Percentiles rank a stretch among this genome's conserved stretches.
These are phyloP conservation scores for Mohoua ochrocephala DNA, from an alignment of 2,113 vertebrate genomes.

Conservation along the genomic window DNA sequence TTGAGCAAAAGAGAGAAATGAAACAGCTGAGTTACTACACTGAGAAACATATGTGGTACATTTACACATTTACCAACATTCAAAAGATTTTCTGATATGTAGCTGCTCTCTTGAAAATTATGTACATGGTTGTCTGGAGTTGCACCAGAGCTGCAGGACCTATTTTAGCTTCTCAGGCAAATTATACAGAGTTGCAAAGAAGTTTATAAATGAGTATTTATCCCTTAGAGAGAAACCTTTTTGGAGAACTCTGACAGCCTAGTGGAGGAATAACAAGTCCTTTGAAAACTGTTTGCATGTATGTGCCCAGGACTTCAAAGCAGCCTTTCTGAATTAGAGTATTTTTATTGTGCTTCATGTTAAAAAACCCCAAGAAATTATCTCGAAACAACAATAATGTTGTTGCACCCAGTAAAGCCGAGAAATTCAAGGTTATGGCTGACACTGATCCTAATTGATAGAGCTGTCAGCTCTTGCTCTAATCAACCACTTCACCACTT, in stretches of 20 bases:
- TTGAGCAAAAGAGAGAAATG: slow-evolving; percentile 13
- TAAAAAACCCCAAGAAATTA: neutral
- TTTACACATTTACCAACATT: neutral
- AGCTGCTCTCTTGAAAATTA: neutral
- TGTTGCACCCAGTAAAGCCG: neutral
- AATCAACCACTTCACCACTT: neutral
- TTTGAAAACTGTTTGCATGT: neutral
- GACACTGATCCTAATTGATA: neutral
- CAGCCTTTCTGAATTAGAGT: neutral
- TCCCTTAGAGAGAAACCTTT: neutral
- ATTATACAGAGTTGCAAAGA: neutral
- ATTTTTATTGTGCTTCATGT: neutral
- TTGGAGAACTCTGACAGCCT: neutral
- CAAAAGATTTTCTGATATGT: neutral
- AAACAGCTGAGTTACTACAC: slow-evolving; percentile 14
- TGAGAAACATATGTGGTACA: slow-evolving; percentile 16
- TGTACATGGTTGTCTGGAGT: neutral
- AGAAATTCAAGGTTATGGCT: neutral
- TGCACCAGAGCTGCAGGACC: neutral
- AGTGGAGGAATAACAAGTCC: neutral
- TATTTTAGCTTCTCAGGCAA: neutral
- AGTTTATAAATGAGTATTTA: neutral
- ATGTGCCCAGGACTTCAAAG: neutral
- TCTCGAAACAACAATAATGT: neutral
- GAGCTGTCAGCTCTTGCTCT: neutral